Percentiles rank a stretch among this genome's conserved stretches.
Evolutionary conservation across 2,888 invertebrate species (phyloP).

Genomic region (Flabesymbios commensalis): DNA sequence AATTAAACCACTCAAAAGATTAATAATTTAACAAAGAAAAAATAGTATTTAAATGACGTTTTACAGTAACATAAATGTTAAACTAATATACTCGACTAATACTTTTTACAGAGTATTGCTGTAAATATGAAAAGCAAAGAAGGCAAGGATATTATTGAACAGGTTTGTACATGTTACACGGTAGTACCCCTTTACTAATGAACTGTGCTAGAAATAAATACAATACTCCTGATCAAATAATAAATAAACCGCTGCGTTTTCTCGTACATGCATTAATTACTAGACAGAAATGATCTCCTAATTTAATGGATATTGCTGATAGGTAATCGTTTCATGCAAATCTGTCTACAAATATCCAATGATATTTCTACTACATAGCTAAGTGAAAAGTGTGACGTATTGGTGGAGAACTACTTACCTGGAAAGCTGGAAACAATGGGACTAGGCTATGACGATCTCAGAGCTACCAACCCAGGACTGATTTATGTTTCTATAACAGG

Average conservation of each 20-base stretch:
- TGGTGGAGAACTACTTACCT: constrained; percentile 93
- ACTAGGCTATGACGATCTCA: constrained; percentile 79
- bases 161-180: too few relatives aligned
- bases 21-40: too few relatives aligned
- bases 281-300: too few relatives aligned
- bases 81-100: not conserved
- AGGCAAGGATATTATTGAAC: constrained; percentile 64
- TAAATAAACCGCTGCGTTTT: too few relatives aligned
- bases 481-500: constrained; percentile 92
- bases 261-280: too few relatives aligned
- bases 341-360: too few relatives aligned
- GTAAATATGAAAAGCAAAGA: constrained; percentile 77
- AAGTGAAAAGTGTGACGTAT: constrained; percentile 78
- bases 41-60: not conserved
- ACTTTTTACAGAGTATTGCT: constrained; percentile 71
- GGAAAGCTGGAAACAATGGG: constrained; percentile 78
- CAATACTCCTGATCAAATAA: too few relatives aligned
- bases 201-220: too few relatives aligned
- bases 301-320: too few relatives aligned
- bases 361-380: constrained; percentile 65
- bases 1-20: too few relatives aligned
- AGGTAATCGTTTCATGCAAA: too few relatives aligned
- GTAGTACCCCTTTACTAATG: too few relatives aligned
- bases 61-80: not conserved
- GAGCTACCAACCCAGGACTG: constrained; percentile 73